Percentiles rank a stretch among this genome's conserved stretches.
phyloP scores from a whole-genome alignment of 2,888 invertebrate genomes.

The Calameuta filiformis region DNA sequence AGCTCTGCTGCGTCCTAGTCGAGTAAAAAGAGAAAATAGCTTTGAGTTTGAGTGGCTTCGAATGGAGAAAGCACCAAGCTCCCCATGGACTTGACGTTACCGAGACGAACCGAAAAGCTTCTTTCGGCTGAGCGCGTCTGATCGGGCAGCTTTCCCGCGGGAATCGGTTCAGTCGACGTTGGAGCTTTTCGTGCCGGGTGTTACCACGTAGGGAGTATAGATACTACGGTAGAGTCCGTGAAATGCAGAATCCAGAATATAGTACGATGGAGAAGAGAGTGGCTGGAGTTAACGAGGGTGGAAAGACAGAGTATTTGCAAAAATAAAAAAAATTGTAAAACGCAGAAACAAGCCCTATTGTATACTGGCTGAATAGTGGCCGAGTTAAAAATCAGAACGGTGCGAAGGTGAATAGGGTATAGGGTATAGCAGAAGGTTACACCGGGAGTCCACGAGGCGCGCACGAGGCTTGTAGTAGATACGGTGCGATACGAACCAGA shows the following conservation, averaged over 20 bases:
- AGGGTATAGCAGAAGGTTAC: not conserved
- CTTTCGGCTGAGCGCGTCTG: not conserved
- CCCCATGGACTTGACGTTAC: not conserved
- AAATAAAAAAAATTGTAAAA: not conserved
- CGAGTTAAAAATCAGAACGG: not conserved
- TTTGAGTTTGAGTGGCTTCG: not conserved
- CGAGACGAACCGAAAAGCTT: not conserved
- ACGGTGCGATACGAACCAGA: not conserved
- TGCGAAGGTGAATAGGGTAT: not conserved
- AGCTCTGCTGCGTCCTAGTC: not conserved
- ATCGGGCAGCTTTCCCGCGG: not conserved
- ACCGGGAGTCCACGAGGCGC: slow-evolving; percentile 51
- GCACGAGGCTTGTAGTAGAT: slow-evolving; percentile 42
- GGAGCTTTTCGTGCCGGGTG: not conserved
- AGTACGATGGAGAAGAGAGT: not conserved
- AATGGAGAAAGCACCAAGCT: not conserved
- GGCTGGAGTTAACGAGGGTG: not conserved
- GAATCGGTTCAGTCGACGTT: not conserved
- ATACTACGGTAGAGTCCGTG: not conserved
- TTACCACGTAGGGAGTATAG: not conserved
- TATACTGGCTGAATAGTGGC: not conserved
- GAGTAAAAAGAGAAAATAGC: not conserved
- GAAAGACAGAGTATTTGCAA: not conserved
- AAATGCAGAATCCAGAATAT: not conserved
- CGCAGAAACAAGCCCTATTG: not conserved